Conservation (phyloP, 2,113 vertebrate genomes). For the Epinephelus fuscoguttatus region DNA sequence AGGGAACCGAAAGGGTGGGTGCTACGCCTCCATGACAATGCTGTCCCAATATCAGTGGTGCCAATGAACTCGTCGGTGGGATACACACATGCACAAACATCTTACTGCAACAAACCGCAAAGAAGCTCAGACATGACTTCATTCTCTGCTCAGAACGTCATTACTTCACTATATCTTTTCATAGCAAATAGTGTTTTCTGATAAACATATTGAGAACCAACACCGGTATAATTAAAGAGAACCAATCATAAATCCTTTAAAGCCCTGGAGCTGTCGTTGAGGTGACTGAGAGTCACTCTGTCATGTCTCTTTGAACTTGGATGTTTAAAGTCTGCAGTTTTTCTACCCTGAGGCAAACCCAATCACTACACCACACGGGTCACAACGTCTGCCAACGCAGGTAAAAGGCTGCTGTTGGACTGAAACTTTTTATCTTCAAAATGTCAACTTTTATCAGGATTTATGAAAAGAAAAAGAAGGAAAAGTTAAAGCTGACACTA, state of each 20-base stretch:
- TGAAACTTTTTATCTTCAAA: conserved; percentile 24
- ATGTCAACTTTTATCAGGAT: conserved; percentile 12
- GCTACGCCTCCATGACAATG: no score
- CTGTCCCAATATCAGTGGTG: no score
- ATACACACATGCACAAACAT: neutral
- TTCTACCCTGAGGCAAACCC: conserved; percentile 1
- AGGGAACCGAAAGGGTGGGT: no score
- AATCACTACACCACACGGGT: conserved; percentile 11
- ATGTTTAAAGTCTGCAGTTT: conserved; percentile 10
- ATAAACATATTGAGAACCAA: conserved; percentile 9
- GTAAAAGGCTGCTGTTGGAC: conserved; percentile 1
- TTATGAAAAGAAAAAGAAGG: neutral
- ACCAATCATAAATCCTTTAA: conserved; percentile 7
- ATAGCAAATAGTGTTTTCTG: neutral
- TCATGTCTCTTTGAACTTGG: conserved; percentile 1
- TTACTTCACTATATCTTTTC: no score
- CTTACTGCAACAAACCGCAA: no score
- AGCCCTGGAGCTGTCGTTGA: conserved; percentile 4
- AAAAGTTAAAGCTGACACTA: neutral
- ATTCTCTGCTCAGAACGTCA: no score
- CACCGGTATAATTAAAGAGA: conserved; percentile 15
- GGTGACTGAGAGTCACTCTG: conserved; percentile 1
- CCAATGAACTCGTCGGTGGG: no score
- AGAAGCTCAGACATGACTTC: no score
- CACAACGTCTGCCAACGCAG: conserved; percentile 1